Percentiles rank a stretch among this genome's conserved stretches.
Conservation (phyloP, 2,113 vertebrate species). For the Ariopsis seemanni region DNA sequence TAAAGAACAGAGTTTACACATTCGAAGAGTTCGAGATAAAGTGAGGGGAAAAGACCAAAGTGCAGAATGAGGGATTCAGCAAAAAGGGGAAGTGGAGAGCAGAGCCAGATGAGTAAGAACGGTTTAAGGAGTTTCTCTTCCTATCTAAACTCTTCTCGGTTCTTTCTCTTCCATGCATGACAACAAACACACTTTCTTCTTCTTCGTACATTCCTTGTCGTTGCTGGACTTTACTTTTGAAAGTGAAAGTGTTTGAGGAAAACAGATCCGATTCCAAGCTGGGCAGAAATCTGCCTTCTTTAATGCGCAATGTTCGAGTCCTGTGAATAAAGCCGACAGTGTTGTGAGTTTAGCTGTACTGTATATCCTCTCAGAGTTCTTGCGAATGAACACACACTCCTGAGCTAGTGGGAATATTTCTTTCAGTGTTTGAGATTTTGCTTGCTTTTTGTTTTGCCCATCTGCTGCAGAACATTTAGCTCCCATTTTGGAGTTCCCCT, state of each 20-base stretch:
- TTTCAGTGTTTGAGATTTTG: background rate
- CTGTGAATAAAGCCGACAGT: background rate
- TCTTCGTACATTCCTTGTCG: background rate
- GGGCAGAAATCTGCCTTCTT: background rate
- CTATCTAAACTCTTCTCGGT: background rate
- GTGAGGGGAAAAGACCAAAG: conserved; percentile 35
- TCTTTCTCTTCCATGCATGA: background rate
- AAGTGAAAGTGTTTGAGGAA: background rate
- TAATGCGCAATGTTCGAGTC: background rate
- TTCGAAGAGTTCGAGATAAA: background rate
- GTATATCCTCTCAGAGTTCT: background rate
- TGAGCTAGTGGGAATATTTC: background rate
- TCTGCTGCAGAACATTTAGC: background rate
- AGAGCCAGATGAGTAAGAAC: conserved; percentile 68
- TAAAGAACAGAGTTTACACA: conserved; percentile 29
- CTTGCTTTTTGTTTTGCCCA: background rate
- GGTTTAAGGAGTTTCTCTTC: background rate
- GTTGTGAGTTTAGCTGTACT: background rate
- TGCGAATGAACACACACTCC: background rate
- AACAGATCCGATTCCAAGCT: background rate
- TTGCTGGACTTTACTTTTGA: background rate
- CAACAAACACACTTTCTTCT: background rate
- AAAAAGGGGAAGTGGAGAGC: conserved; percentile 67
- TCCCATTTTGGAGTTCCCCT: background rate
- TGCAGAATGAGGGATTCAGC: conserved; percentile 73